Percentiles rank a stretch among this genome's conserved stretches.
phyloP scores from a whole-genome alignment of 2,113 vertebrate species.

The Esox niger region DNA sequence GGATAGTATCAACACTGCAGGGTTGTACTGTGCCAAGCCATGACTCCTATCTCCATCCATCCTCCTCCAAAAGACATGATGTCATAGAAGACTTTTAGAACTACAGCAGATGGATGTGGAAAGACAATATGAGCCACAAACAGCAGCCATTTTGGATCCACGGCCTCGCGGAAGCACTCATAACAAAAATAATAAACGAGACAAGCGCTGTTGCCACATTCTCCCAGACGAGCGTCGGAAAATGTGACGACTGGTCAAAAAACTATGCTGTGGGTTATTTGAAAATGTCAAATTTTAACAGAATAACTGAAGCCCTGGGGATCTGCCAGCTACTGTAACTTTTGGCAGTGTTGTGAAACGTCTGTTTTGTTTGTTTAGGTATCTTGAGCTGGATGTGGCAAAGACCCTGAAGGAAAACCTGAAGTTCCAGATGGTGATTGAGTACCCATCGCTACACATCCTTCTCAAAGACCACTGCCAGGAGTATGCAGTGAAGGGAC shows the following conservation, averaged over 20 bases:
- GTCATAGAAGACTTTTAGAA: conserved; percentile 10
- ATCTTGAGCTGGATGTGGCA: conserved; percentile 79
- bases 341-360: not conserved
- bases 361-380: conserved; percentile 70
- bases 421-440: conserved; percentile 85
- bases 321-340: not conserved
- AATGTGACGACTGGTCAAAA: too few species aligned
- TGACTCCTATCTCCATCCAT: conserved; percentile 42
- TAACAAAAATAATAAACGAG: too few species aligned
- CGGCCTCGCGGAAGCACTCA: too few species aligned
- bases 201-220: too few species aligned
- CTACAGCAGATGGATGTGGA: conserved; percentile 6
- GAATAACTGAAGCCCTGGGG: too few species aligned
- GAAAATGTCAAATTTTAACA: too few species aligned
- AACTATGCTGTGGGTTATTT: too few species aligned
- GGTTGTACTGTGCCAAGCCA: conserved; percentile 22
- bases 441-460: conserved; percentile 87
- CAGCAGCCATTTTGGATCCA: not conserved
- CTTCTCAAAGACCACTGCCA: conserved; percentile 74
- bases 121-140: conserved; percentile 10
- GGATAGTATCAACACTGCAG: conserved; percentile 1
- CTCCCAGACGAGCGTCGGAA: too few species aligned
- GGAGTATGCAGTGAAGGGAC: conserved; percentile 73
- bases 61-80: conserved; percentile 12
- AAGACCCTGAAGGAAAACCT: conserved; percentile 85